phyloP scores from a whole-genome alignment of 1,140 invertebrate genomes.

The Drosophila dunni region DNA sequence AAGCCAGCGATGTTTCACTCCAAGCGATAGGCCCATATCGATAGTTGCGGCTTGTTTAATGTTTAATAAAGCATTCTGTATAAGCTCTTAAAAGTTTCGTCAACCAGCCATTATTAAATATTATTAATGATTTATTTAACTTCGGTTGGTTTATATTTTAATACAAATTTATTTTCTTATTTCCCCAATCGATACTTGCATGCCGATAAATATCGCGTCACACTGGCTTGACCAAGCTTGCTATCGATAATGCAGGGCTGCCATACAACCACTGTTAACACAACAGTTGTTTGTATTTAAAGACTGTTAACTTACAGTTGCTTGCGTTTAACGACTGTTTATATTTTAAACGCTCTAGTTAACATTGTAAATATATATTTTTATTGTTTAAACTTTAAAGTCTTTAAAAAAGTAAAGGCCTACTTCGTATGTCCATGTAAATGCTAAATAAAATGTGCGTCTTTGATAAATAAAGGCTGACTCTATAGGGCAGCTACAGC shows the following conservation, averaged over 20 bases:
- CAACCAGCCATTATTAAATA: neutral
- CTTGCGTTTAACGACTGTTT: too few species aligned
- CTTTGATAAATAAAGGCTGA: slow-evolving; percentile 11
- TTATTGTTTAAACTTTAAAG: slow-evolving; percentile 25
- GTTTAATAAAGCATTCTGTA: neutral
- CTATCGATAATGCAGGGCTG: slow-evolving; percentile 7
- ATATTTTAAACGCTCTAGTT: neutral
- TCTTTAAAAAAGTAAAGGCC: slow-evolving; percentile 25
- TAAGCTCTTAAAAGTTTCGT: neutral
- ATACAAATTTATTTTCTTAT: neutral
- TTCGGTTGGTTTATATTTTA: neutral
- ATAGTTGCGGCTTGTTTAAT: neutral
- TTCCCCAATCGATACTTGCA: neutral
- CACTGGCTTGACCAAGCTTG: neutral
- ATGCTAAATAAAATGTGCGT: slow-evolving; percentile 66
- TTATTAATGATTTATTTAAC: neutral
- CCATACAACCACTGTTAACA: neutral
- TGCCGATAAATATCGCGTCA: neutral
- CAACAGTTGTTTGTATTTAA: neutral
- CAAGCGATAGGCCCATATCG: neutral
- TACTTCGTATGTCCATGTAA: slow-evolving; percentile 34
- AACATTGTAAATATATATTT: slow-evolving; percentile 33
- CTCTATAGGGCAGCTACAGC: slow-evolving; percentile 87
- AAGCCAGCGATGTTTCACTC: slow-evolving; percentile 12
- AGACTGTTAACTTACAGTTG: neutral